Percentiles rank a stretch among this genome's conserved stretches.
These are phyloP conservation scores for Pseudomyrmex cubaensis DNA, from an alignment of 1,140 invertebrate species.

Conservation along the genomic window DNA sequence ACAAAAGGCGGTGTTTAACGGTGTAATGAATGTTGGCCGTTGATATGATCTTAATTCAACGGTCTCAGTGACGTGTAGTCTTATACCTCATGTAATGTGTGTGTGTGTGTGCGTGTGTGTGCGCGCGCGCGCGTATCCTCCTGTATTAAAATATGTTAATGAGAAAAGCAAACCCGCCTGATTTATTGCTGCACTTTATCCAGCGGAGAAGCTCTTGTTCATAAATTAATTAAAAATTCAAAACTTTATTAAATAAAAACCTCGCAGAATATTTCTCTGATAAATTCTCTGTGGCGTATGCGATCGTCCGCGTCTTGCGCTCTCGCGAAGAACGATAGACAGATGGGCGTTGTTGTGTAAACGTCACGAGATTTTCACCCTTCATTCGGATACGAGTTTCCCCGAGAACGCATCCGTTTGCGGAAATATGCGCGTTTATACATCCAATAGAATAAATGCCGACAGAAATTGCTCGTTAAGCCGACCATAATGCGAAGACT, in stretches of 20 bases:
- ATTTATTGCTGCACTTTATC: not conserved
- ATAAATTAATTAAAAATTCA: conserved; percentile 24
- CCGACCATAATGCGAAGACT: conserved; percentile 55
- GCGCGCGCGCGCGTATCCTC: not conserved
- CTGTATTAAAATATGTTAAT: conserved; percentile 23
- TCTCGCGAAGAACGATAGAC: not conserved
- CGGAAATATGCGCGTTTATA: conserved; percentile 25
- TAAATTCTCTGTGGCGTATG: not conserved
- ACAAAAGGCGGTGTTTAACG: conserved; percentile 55
- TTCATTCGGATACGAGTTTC: conserved; percentile 5
- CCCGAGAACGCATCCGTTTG: not conserved
- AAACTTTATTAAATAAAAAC: not conserved
- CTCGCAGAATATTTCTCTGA: not conserved
- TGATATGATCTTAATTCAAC: conserved; percentile 59
- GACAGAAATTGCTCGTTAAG: conserved; percentile 68
- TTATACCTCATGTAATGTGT: not conserved
- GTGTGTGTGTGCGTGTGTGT: no score
- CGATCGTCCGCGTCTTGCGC: not conserved
- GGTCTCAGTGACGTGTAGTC: not conserved
- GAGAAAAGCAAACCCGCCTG: not conserved
- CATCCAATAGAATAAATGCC: conserved; percentile 51
- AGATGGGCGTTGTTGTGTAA: not conserved
- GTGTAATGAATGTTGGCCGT: conserved; percentile 55
- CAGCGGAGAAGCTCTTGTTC: not conserved
- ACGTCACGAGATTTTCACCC: not conserved